Evolutionary conservation across 2,797 vertebrate species (phyloP), one percentile per base, ranked within the genome.

Genomic region (Champsocephalus esox): DNA sequence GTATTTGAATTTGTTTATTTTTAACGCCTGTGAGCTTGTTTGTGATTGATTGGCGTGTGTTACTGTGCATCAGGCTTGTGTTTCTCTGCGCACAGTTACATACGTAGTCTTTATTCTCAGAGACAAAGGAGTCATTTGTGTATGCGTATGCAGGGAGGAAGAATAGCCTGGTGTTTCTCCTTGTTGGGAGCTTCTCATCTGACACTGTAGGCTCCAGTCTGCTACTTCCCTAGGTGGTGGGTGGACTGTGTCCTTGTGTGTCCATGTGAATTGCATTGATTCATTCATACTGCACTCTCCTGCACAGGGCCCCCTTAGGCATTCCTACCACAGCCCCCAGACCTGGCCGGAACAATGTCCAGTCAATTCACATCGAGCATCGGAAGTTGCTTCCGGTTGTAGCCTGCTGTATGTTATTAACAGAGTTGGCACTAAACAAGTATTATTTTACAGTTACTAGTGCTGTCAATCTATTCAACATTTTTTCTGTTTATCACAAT

Each of bases 101-200:
- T 84, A 72, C 43, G 17, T 86, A 51, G 54, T 81, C 67, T 66
- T 80, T 76, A 77, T 43, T 61, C 80, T 75, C 38, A 3, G 67
- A 72, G 76, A 92, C 82, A 88, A 93, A 88, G 87, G 89, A 85
- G 43, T 63, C 75, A n/a, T 67, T 91, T 91, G 89, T 93, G 54
- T 50, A 64, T 28, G 49, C 17, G 44, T 44, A 11, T 65, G 62
- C 63, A 44, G 65, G 62, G 82, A 68, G 64, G 86, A 80, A 88
- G 89, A 91, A 89, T 82, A 87, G 88, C 81, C 77, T 28, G 87
- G 88, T 86, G 83, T 90, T 85, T 83, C 81, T 86, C 68, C 84
- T 80, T 79, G 76, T 84, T 84, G 74, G 75, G 79, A 76, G 77
- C 79, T 62, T 83, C 74, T 87, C 74, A 65, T 86, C 81, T 84